Conservation (phyloP, 2,888 invertebrate genomes). For the Heliconius cydno region DNA sequence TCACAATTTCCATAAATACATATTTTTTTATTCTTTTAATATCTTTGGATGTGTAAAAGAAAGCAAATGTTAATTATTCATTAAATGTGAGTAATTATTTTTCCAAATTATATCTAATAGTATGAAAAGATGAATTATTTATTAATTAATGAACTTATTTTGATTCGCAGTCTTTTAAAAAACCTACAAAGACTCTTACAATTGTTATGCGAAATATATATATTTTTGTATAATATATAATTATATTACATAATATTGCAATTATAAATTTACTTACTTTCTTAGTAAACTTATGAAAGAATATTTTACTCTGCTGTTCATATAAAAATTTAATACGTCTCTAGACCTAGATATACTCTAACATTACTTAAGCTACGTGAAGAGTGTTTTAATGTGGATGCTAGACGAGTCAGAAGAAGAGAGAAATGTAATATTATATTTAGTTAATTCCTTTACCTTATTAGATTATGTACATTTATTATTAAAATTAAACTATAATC, state of each 20-base stretch:
- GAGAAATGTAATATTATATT: slow-evolving; percentile 5
- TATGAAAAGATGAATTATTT: no score
- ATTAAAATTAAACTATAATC: no score
- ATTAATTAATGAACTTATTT: background rate
- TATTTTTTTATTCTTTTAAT: background rate
- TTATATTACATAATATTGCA: no score
- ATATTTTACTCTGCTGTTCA: background rate
- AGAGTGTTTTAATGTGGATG: background rate
- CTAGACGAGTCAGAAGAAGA: slow-evolving; percentile 7
- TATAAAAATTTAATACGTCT: background rate
- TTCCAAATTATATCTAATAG: no score
- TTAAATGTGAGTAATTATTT: no score
- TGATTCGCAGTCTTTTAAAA: background rate
- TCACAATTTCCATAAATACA: background rate
- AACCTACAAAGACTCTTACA: slow-evolving; percentile 48
- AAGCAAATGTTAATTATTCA: no score
- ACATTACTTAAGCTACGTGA: slow-evolving; percentile 8
- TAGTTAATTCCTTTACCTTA: background rate
- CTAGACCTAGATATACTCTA: background rate
- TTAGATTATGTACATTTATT: no score
- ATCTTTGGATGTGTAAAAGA: no score
- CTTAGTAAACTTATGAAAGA: background rate
- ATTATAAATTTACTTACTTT: background rate
- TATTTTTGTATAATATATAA: no score
- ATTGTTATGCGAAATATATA: no score